phyloP scores from a whole-genome alignment of 1,140 invertebrate species.

The Drosophila athabasca region DNA sequence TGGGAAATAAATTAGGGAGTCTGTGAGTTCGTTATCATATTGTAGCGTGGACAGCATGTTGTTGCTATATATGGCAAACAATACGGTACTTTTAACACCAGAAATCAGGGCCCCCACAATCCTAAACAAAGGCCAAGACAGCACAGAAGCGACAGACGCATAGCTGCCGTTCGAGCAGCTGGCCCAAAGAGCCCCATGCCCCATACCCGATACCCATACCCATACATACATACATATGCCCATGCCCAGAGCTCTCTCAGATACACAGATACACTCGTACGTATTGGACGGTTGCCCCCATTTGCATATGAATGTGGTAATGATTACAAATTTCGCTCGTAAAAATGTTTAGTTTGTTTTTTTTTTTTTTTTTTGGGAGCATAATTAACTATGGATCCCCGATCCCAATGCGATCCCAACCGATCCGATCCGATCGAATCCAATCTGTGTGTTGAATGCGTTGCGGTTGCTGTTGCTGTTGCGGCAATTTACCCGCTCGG shows the following conservation, averaged over 20 bases:
- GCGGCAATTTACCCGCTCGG: constrained; percentile 64
- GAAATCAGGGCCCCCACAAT: constrained; percentile 56
- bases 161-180: constrained; percentile 78
- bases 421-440: constrained; percentile 13
- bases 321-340: constrained; percentile 82
- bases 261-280: constrained; percentile 30
- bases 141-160: constrained; percentile 78
- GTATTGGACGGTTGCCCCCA: constrained; percentile 50
- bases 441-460: constrained; percentile 23
- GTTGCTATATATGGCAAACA: constrained; percentile 73
- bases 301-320: constrained; percentile 82
- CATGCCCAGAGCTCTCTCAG: constrained; percentile 5
- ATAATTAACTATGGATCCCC: constrained; percentile 77
- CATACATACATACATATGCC: constrained; percentile 15
- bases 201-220: constrained; percentile 18
- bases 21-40: constrained; percentile 51
- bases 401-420: constrained; percentile 5
- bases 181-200: constrained; percentile 57
- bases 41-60: constrained; percentile 49
- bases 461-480: constrained; percentile 55
- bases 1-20: constrained; percentile 69
- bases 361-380: constrained; percentile 64
- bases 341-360: constrained; percentile 78
- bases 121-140: constrained; percentile 73
- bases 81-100: constrained; percentile 82